Conservation (phyloP, 2,888 invertebrate genomes). For the Tiliacea aurago region DNA sequence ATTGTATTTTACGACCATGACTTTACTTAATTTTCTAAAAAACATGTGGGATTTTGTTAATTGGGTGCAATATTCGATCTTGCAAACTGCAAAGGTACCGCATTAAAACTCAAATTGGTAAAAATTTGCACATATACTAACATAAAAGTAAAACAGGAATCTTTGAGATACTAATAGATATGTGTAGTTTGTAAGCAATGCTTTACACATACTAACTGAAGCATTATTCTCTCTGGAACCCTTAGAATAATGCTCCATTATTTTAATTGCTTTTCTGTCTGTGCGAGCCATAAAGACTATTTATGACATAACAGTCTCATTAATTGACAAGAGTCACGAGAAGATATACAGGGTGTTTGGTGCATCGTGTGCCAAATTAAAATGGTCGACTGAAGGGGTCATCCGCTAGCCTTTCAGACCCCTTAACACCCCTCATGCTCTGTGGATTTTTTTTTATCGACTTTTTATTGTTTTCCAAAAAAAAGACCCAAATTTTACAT, state of each 20-base stretch:
- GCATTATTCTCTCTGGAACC: background rate
- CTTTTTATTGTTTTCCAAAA: too few relatives aligned
- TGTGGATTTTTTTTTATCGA: too few relatives aligned
- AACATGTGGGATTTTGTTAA: too few relatives aligned
- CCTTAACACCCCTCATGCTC: too few relatives aligned
- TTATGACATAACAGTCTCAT: background rate
- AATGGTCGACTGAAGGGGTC: too few relatives aligned
- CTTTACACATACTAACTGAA: background rate
- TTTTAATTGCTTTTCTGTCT: background rate
- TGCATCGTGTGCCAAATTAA: too few relatives aligned
- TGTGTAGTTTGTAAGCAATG: background rate
- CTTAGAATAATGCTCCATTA: background rate
- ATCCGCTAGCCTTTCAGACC: too few relatives aligned
- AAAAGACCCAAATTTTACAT: too few relatives aligned
- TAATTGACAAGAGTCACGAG: background rate
- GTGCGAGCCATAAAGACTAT: background rate
- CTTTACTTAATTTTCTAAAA: too few relatives aligned
- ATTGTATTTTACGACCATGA: background rate
- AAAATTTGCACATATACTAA: background rate
- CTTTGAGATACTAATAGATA: background rate
- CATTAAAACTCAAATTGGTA: background rate
- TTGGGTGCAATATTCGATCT: too few relatives aligned
- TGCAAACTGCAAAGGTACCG: too few relatives aligned
- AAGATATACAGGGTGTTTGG: too few relatives aligned
- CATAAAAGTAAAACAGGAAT: background rate